Conservation (phyloP, 2,888 invertebrate species). For the Cataglyphis livida region DNA sequence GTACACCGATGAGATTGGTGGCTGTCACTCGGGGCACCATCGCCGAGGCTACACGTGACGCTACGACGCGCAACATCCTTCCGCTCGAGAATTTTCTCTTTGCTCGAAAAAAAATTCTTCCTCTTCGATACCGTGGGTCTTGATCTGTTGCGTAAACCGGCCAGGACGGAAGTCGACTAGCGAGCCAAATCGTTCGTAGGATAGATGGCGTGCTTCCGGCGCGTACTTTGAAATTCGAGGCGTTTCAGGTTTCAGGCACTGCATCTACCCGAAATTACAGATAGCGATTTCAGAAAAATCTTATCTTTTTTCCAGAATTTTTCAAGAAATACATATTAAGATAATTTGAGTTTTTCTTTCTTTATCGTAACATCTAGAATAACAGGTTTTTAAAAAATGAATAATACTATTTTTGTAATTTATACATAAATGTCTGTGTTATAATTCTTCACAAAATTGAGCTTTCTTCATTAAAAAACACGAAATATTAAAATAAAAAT, state of each 20-base stretch:
- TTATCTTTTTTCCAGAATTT: background rate
- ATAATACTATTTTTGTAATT: background rate
- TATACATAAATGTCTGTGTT: background rate
- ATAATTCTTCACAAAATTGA: background rate
- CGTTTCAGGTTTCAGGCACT: background rate
- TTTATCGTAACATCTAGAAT: background rate
- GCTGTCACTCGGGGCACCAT: constrained; percentile 64
- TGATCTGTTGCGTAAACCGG: constrained; percentile 45
- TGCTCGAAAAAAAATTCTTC: background rate
- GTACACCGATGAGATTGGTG: constrained; percentile 79
- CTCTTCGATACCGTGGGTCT: background rate
- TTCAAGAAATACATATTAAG: background rate
- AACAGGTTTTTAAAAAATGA: background rate
- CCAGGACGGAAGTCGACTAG: constrained; percentile 18
- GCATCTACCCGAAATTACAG: too few relatives aligned
- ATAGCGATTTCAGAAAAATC: background rate
- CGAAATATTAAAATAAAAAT: background rate
- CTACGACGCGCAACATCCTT: constrained; percentile 79
- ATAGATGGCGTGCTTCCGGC: constrained; percentile 6
- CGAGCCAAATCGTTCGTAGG: background rate
- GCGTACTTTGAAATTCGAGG: background rate
- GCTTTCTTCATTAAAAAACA: background rate
- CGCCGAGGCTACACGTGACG: constrained; percentile 71
- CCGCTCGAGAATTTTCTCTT: background rate
- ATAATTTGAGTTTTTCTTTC: background rate